These are phyloP conservation scores for Cancer borealis DNA, from an alignment of 2,888 invertebrate genomes.

Conservation along the genomic window DNA sequence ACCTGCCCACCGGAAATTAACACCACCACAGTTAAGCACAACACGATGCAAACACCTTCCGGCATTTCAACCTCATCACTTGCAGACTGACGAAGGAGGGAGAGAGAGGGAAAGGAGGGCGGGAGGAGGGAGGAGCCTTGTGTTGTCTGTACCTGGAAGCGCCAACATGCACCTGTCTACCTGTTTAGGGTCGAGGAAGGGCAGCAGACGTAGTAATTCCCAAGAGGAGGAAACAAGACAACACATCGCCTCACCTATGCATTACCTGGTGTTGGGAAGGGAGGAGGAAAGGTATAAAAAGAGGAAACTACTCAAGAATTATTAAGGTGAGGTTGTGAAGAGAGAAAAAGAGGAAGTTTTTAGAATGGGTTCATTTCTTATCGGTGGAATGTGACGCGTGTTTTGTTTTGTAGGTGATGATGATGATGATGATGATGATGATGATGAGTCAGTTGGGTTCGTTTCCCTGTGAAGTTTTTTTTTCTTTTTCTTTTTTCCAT, in stretches of 20 bases:
- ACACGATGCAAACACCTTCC: not conserved
- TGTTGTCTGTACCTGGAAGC: conserved; percentile 3
- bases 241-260: conserved; percentile 27
- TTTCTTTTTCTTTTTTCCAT: too few species aligned
- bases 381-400: not conserved
- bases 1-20: conserved; percentile 28
- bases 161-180: conserved; percentile 3
- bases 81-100: not conserved
- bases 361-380: not conserved
- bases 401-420: not conserved
- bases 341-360: not conserved
- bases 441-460: too few species aligned
- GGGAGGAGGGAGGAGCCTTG: not conserved
- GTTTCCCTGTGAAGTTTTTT: too few species aligned
- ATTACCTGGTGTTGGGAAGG: too few species aligned
- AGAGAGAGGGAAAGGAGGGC: not conserved
- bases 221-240: not conserved
- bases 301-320: not conserved
- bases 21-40: not conserved
- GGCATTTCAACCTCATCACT: not conserved
- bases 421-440: too few species aligned
- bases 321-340: not conserved
- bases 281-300: not conserved
- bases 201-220: not conserved
- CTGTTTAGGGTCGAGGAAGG: conserved; percentile 15